These are phyloP conservation scores for Brachyrhaphis roseni DNA, from an alignment of 2,797 vertebrate species.

Conservation along the genomic window DNA sequence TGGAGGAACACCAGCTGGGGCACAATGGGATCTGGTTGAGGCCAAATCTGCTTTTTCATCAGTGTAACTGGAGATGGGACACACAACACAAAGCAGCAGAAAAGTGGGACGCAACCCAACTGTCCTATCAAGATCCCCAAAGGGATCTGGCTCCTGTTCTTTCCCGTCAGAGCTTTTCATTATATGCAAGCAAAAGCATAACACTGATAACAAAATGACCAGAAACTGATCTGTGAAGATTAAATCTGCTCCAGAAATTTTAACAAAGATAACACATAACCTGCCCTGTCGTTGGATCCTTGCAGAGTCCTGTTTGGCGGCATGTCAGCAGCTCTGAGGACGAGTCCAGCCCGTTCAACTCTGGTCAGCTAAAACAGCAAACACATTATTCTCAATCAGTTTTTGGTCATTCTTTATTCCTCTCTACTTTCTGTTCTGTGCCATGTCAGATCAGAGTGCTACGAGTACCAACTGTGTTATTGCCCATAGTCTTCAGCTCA, in stretches of 20 bases:
- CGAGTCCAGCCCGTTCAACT: constrained; percentile 30
- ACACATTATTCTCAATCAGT: constrained; percentile 2
- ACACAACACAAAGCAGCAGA: constrained; percentile 76
- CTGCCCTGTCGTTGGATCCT: constrained; percentile 55
- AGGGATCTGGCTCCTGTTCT: constrained; percentile 1
- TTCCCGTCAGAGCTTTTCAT: constrained; percentile 11
- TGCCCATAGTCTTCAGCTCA: background rate
- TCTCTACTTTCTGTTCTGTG: background rate
- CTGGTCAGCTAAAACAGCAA: constrained; percentile 30
- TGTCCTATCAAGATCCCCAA: constrained; percentile 28
- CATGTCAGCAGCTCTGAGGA: constrained; percentile 16
- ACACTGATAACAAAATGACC: background rate
- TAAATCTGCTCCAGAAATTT: background rate
- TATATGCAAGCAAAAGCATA: constrained; percentile 3
- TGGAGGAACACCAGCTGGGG: constrained; percentile 22
- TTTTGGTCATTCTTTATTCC: background rate
- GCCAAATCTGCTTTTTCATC: constrained; percentile 43
- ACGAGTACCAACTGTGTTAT: background rate
- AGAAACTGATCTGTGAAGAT: background rate
- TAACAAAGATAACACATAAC: constrained; percentile 63
- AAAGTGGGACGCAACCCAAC: constrained; percentile 65
- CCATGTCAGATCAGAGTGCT: background rate
- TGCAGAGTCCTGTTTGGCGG: constrained; percentile 24
- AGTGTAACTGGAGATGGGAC: constrained; percentile 66
- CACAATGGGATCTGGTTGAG: constrained; percentile 41